These are phyloP conservation scores for Xanthorhoe designata DNA, from an alignment of 2,888 invertebrate genomes.

Conservation along the genomic window DNA sequence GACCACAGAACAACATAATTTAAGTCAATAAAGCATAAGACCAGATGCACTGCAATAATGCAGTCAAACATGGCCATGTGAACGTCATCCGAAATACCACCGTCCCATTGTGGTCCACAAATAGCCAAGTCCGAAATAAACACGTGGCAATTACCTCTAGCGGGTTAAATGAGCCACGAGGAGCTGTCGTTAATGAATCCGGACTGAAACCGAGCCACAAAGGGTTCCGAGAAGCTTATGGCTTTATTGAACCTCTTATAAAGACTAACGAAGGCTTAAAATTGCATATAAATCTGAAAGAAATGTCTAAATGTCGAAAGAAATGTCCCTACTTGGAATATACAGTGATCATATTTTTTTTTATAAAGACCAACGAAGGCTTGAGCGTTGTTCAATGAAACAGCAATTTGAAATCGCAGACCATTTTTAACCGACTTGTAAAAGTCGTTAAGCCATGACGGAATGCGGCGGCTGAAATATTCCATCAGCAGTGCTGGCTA, in stretches of 20 bases:
- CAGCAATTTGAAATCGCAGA: too few relatives aligned
- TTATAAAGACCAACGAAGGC: too few relatives aligned
- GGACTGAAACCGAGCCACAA: constrained; percentile 59
- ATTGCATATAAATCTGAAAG: too few relatives aligned
- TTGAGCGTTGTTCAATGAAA: not conserved
- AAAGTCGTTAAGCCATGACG: too few relatives aligned
- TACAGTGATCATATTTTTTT: too few relatives aligned
- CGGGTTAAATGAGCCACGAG: constrained; percentile 83
- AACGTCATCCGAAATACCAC: constrained; percentile 68
- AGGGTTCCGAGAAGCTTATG: constrained; percentile 65
- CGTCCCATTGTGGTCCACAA: constrained; percentile 84
- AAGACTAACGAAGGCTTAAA: constrained; percentile 8
- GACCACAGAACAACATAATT: not conserved
- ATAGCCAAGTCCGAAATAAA: constrained; percentile 82
- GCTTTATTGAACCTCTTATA: constrained; percentile 16
- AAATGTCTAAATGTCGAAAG: too few relatives aligned
- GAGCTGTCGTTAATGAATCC: constrained; percentile 83
- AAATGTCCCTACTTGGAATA: too few relatives aligned
- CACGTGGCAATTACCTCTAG: constrained; percentile 85
- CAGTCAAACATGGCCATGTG: constrained; percentile 2
- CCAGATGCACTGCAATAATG: not conserved
- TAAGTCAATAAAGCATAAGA: not conserved
- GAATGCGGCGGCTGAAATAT: too few relatives aligned
- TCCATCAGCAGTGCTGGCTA: too few relatives aligned
- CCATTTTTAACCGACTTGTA: too few relatives aligned